Evolutionary conservation across 2,797 vertebrate species (phyloP).

Genomic region (Podarcis siculus): DNA sequence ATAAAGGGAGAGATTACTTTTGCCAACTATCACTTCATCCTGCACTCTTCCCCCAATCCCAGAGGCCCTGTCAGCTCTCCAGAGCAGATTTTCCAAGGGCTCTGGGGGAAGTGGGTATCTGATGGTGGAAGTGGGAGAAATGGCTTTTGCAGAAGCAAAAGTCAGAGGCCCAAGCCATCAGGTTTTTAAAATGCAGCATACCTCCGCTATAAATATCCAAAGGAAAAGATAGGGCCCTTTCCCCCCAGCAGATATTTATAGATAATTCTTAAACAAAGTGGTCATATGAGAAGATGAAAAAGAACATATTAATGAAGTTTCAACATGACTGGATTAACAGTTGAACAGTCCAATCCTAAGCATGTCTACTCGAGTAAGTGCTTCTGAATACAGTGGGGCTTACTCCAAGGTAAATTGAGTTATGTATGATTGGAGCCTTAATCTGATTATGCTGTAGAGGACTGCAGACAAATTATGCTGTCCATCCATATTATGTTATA

Average conservation of each 20-base stretch:
- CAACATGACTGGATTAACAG: conserved; percentile 22
- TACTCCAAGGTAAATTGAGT: too few species aligned
- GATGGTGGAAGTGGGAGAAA: neutral
- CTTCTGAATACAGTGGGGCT: too few species aligned
- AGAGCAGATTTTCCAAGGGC: neutral
- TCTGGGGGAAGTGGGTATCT: neutral
- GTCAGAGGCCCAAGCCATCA: neutral
- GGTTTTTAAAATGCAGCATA: neutral
- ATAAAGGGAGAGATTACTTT: too few species aligned
- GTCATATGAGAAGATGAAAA: conserved; percentile 63
- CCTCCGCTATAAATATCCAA: neutral
- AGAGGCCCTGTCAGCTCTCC: neutral
- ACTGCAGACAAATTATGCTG: neutral
- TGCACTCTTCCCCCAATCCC: too few species aligned
- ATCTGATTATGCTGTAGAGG: neutral
- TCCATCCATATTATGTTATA: neutral
- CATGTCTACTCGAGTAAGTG: too few species aligned
- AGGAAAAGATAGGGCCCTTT: neutral
- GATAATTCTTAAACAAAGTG: neutral
- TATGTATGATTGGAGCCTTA: neutral
- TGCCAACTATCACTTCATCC: too few species aligned
- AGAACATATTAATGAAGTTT: conserved; percentile 58
- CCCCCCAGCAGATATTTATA: neutral
- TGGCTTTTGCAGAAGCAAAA: neutral
- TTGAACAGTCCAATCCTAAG: neutral